Conservation (phyloP, 2,113 vertebrate genomes). For the Sinocyclocheilus maitianheensis region DNA sequence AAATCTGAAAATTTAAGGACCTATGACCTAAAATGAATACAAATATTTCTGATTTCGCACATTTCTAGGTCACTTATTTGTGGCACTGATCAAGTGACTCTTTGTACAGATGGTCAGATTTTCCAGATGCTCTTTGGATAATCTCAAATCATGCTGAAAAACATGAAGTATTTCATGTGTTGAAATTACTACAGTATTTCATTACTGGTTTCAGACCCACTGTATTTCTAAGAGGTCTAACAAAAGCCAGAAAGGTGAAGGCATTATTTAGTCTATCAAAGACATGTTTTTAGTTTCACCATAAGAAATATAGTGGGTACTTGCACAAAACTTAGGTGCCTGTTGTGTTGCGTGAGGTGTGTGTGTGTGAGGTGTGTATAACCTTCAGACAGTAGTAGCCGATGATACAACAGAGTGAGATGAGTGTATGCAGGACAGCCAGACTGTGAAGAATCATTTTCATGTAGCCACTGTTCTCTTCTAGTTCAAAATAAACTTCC, state of each 20-base stretch:
- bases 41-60: background rate
- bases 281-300: background rate
- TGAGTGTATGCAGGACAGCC: constrained; percentile 88
- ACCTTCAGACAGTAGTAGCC: constrained; percentile 97
- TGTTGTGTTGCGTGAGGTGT: background rate
- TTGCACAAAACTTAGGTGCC: background rate
- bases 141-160: background rate
- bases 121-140: background rate
- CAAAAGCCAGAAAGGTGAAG: background rate
- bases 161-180: background rate
- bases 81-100: background rate
- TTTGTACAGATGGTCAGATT: background rate
- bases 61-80: constrained; percentile 2
- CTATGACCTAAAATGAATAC: background rate
- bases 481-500: constrained; percentile 82
- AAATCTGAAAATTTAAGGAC: background rate
- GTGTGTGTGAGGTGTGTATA: constrained; percentile 31
- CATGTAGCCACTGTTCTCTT: constrained; percentile 95
- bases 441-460: constrained; percentile 83
- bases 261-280: background rate
- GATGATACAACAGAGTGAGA: constrained; percentile 96
- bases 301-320: background rate
- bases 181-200: background rate
- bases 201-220: background rate
- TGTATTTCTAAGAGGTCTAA: background rate